Base-by-base conservation (phyloP, 2,113 vertebrate genomes). In the Hippocampus comes region DNA sequence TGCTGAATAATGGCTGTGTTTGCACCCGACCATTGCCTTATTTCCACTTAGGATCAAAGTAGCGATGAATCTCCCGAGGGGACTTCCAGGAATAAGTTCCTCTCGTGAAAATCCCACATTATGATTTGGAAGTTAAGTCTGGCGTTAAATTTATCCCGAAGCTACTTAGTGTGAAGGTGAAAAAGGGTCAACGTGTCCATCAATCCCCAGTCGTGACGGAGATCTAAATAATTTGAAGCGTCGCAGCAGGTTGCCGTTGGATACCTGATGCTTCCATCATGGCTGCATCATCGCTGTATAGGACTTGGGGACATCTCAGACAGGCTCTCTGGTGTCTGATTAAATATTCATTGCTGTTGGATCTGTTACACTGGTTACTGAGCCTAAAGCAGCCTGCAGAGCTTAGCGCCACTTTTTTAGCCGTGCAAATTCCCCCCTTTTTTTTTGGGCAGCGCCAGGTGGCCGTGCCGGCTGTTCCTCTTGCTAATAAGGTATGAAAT, bases 301-400 rank as follows among this genome's bases (percentile, higher is more conserved):
- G 61, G 73, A 69, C 66, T 79, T 55, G 81, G 76, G 79, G 84
- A 81, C 89, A 86, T 81, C 87, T 86, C 88, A 79, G 87, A 76
- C 71, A n/a, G 17, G 83, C 83, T 89, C 90, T 90, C 86, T 84
- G 76, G 79, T 85, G 80, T 84, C 87, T 83, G 73, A 81, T 92
- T 72, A 92, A 92, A 91, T 92, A 92, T 92, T 91, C 77, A 92
- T 89, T 89, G 82, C 27, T 65, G 70, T 70, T 88, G 88, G 86
- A 89, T 92, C 81, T 11, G 75, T 92, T 91, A 88, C 87, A 66
- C 79, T 85, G 82, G 78, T 82, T 78, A 79, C 78, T 78, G 82
- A 86, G 84, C 84, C 71, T 77, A 70, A 77, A 81, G 87, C 75
- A 71, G 79, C 71, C 70, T 69, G 43, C 78, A 63, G 69, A 81